These are phyloP conservation scores for Gorilla gorilla DNA, from an alignment of 2,113 vertebrate species.

Conservation along the genomic window DNA sequence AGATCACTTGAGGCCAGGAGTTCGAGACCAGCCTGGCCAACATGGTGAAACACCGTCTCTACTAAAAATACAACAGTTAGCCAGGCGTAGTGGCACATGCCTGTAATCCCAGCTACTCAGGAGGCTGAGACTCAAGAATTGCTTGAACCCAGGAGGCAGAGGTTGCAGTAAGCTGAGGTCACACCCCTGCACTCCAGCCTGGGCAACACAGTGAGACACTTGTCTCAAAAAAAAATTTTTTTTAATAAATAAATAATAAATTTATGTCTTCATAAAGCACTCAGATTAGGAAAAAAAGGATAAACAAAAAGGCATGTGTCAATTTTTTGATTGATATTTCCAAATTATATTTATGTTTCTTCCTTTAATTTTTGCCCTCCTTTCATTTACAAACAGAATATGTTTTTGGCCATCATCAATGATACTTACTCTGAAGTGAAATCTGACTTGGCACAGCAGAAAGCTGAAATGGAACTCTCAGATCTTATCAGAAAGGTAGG, in stretches of 20 bases:
- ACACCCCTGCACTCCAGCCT: too few species aligned
- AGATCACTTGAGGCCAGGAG: too few species aligned
- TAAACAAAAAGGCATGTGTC: neutral
- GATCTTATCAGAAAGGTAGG: slow-evolving; percentile 97
- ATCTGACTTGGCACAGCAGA: slow-evolving; percentile 97
- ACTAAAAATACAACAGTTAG: too few species aligned
- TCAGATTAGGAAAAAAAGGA: neutral
- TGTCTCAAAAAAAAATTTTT: too few species aligned
- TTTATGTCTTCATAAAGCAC: neutral
- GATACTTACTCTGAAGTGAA: slow-evolving; percentile 98
- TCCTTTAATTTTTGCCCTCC: slow-evolving; percentile 32
- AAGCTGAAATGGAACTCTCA: slow-evolving; percentile 96
- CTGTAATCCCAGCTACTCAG: too few species aligned
- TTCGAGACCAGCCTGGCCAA: too few species aligned
- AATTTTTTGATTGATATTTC: neutral
- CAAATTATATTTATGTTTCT: neutral
- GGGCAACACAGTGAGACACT: too few species aligned
- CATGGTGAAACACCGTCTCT: too few species aligned
- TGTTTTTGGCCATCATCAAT: slow-evolving; percentile 99
- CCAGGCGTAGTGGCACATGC: too few species aligned
- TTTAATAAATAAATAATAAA: neutral
- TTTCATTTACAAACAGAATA: slow-evolving; percentile 88
- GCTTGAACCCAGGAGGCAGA: too few species aligned
- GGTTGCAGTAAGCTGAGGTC: too few species aligned
- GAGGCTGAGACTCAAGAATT: too few species aligned